Conservation (phyloP, 1,140 invertebrate genomes). For the Macrobrachium rosenbergii region DNA sequence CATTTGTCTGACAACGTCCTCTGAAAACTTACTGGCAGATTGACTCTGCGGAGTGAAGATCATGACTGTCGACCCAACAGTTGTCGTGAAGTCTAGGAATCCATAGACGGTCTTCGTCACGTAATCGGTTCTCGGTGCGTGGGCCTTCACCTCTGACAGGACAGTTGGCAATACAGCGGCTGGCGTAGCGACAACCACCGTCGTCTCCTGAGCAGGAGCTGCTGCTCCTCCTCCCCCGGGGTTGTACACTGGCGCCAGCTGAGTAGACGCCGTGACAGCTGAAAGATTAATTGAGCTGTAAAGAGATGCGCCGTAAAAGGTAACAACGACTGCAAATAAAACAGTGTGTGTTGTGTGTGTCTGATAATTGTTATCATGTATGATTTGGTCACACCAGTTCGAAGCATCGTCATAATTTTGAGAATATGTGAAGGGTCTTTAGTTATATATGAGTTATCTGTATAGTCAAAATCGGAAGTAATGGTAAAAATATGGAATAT, state of each 20-base stretch:
- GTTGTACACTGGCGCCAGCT: constrained; percentile 61
- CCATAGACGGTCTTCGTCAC: constrained; percentile 87
- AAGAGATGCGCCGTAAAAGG: neutral
- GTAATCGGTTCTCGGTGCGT: constrained; percentile 18
- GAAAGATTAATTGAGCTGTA: neutral
- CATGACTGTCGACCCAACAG: constrained; percentile 90
- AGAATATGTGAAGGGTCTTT: neutral
- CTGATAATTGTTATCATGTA: neutral
- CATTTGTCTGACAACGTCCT: neutral
- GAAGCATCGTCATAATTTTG: too few species aligned
- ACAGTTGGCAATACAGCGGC: constrained; percentile 31
- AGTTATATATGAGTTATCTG: neutral
- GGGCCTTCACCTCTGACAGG: constrained; percentile 15
- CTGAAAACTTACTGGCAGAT: constrained; percentile 29
- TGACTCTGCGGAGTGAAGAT: constrained; percentile 83
- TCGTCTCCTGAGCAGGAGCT: neutral
- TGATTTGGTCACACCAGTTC: too few species aligned
- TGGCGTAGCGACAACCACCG: constrained; percentile 47
- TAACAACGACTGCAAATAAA: neutral
- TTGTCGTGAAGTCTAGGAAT: constrained; percentile 89
- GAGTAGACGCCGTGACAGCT: constrained; percentile 36
- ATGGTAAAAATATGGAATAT: too few species aligned
- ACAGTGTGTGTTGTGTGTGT: neutral
- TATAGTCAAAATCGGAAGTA: neutral
- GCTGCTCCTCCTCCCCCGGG: constrained; percentile 28